Conservation (phyloP, 2,888 invertebrate genomes). For the Rhimphoctona megacephalus region DNA sequence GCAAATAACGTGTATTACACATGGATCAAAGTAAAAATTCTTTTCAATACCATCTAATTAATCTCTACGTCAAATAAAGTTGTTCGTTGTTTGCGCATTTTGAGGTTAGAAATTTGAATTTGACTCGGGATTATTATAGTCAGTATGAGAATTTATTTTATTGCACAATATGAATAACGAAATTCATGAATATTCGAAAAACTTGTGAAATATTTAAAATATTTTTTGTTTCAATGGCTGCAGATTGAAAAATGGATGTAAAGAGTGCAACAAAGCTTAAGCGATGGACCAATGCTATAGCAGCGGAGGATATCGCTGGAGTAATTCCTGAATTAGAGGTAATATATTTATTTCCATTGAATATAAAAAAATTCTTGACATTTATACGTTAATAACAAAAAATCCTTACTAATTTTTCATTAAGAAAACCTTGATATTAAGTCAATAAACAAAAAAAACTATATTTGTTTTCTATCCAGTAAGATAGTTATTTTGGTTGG, state of each 20-base stretch:
- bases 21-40: not conserved
- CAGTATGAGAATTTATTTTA: not conserved
- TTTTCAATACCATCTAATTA: not conserved
- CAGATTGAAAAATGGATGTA: slow-evolving; percentile 38
- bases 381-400: not conserved
- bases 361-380: not conserved
- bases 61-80: slow-evolving; percentile 15
- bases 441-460: no score
- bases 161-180: not conserved
- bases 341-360: not conserved
- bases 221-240: slow-evolving; percentile 11
- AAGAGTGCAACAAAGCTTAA: slow-evolving; percentile 24
- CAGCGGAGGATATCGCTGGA: slow-evolving; percentile 16
- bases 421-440: not conserved
- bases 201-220: not conserved
- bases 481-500: no score
- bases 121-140: not conserved
- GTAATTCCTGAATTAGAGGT: slow-evolving; percentile 60
- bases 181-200: not conserved
- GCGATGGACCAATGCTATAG: slow-evolving; percentile 52
- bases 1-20: not conserved
- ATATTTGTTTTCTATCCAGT: no score
- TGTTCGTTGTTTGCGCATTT: not conserved
- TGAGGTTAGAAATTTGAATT: slow-evolving; percentile 66
- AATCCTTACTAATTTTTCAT: not conserved